Conservation (phyloP, 2,113 vertebrate species). For the Ardeotis arabs region DNA sequence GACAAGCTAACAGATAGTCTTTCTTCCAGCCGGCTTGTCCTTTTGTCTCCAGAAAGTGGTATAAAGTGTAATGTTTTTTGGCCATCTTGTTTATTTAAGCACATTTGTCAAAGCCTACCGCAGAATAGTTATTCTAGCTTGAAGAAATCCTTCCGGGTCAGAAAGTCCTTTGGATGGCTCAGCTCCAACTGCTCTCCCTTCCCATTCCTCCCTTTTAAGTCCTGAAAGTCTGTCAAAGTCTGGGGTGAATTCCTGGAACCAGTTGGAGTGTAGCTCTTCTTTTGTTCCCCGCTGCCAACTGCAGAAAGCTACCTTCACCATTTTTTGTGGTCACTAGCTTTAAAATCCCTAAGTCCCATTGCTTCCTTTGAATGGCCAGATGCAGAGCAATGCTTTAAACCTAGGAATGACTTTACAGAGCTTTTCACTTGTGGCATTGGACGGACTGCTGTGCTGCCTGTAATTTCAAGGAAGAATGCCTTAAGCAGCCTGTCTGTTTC, state of each 20-base stretch:
- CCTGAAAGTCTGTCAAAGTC: conserved; percentile 49
- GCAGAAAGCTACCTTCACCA: conserved; percentile 16
- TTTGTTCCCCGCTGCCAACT: conserved; percentile 62
- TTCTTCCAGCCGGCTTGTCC: conserved; percentile 13
- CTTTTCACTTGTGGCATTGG: conserved; percentile 9
- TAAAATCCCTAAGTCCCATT: conserved; percentile 50
- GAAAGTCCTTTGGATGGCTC: conserved; percentile 49
- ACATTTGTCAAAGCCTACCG: background rate
- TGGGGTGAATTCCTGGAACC: conserved; percentile 64
- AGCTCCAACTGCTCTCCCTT: conserved; percentile 21
- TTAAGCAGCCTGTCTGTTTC: conserved; percentile 21
- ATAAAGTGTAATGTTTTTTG: conserved; percentile 5
- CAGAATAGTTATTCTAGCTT: conserved; percentile 26
- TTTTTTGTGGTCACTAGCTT: conserved; percentile 52
- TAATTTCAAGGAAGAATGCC: conserved; percentile 60
- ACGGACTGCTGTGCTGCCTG: conserved; percentile 33
- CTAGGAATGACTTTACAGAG: conserved; percentile 37
- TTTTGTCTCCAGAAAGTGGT: conserved; percentile 49
- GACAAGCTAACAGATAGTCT: conserved; percentile 48
- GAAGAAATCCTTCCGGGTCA: conserved; percentile 66
- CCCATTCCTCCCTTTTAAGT: conserved; percentile 49
- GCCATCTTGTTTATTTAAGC: conserved; percentile 37
- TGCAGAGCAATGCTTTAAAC: conserved; percentile 52
- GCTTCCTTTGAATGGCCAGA: conserved; percentile 53
- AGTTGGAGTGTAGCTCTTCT: conserved; percentile 64